These are phyloP conservation scores for Slavum lentiscoides DNA, from an alignment of 2,888 invertebrate genomes.

Conservation along the genomic window DNA sequence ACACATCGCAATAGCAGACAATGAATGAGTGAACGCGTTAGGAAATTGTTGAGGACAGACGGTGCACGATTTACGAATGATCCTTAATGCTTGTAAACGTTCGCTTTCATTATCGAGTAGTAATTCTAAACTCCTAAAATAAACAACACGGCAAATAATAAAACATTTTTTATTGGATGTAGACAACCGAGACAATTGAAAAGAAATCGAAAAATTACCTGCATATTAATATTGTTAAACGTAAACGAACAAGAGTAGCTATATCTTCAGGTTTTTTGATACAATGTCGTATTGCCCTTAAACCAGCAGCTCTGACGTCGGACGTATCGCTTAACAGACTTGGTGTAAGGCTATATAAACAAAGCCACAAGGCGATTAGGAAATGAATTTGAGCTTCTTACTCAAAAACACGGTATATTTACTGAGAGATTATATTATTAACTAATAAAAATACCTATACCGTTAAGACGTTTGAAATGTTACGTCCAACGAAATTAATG, in stretches of 20 bases:
- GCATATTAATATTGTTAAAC: slow-evolving; percentile 81
- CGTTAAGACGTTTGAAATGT: neutral
- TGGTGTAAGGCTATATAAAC: slow-evolving; percentile 74
- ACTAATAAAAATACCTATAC: neutral
- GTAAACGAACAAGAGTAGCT: slow-evolving; percentile 75
- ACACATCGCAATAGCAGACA: slow-evolving; percentile 73
- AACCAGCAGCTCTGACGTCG: slow-evolving; percentile 84
- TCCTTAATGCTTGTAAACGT: slow-evolving; percentile 85
- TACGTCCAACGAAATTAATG: neutral
- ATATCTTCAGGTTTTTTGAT: slow-evolving; percentile 78
- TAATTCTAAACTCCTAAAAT: slow-evolving; percentile 80
- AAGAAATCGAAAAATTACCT: slow-evolving; percentile 62
- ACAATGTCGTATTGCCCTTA: slow-evolving; percentile 84
- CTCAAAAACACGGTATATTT: neutral
- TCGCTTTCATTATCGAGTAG: slow-evolving; percentile 80
- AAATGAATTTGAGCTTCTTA: neutral
- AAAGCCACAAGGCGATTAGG: slow-evolving; percentile 32
- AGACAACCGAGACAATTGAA: neutral
- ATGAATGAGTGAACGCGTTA: slow-evolving; percentile 74
- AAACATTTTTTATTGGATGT: neutral
- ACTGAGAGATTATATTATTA: neutral
- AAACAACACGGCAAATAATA: slow-evolving; percentile 11
- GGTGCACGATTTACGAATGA: slow-evolving; percentile 73
- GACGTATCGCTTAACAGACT: slow-evolving; percentile 84
- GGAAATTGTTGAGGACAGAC: slow-evolving; percentile 72